Evolutionary conservation across 2,113 vertebrate genomes (phyloP).

Genomic region (Oenanthe oenanthe): DNA sequence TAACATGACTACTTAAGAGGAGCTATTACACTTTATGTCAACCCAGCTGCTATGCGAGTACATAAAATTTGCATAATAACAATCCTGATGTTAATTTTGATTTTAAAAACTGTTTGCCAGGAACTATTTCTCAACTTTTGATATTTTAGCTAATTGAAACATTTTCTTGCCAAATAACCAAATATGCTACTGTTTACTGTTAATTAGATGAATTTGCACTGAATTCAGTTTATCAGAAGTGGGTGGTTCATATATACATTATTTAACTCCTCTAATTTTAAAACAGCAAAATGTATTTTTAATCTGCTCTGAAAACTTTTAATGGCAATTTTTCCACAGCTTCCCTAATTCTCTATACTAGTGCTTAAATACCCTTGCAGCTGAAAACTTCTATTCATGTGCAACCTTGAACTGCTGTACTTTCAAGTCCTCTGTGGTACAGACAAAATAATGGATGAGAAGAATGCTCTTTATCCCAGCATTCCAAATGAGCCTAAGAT

Average conservation of each 20-base stretch:
- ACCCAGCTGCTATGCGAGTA: conserved; percentile 14
- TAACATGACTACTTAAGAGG: not conserved
- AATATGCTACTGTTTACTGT: not conserved
- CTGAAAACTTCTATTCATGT: not conserved
- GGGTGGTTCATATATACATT: not conserved
- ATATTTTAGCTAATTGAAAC: not conserved
- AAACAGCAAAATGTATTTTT: not conserved
- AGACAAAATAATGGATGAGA: not conserved
- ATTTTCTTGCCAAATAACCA: not conserved
- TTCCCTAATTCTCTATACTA: not conserved
- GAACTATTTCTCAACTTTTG: not conserved
- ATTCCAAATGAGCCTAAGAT: not conserved
- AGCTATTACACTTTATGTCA: not conserved
- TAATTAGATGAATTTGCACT: not conserved
- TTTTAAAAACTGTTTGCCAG: not conserved
- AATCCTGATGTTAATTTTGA: not conserved
- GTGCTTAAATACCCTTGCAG: not conserved
- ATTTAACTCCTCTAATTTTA: not conserved
- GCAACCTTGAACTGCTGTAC: not conserved
- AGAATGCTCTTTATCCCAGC: not conserved
- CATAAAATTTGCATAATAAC: conserved; percentile 1
- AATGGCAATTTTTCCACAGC: not conserved
- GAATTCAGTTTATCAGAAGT: not conserved
- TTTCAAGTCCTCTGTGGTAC: not conserved
- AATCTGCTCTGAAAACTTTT: not conserved